A percentile compares a stretch with the other conserved stretches of the same genome.
Conservation (phyloP, 2,888 invertebrate genomes). For the Morpho achilles region DNA sequence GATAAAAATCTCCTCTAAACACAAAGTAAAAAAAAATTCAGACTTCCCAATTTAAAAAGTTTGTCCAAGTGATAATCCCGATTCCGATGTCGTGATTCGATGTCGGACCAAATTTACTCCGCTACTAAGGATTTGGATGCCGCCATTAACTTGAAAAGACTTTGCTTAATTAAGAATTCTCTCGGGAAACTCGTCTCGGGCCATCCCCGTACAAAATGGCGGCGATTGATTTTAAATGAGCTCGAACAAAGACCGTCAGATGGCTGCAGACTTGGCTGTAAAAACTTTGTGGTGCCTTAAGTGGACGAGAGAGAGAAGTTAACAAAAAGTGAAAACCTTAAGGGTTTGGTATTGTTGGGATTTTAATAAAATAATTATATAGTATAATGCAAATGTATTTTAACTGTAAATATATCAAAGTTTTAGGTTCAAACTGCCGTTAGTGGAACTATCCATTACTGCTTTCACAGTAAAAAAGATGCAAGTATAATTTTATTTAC, state of each 20-base stretch:
- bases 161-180: conserved; percentile 75
- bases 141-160: conserved; percentile 73
- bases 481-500: too few species aligned
- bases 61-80: conserved; percentile 24
- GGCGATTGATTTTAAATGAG: conserved; percentile 76
- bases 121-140: conserved; percentile 61
- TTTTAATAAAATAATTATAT: too few species aligned
- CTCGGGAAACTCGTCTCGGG: conserved; percentile 66
- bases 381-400: too few species aligned
- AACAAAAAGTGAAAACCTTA: conserved; percentile 7
- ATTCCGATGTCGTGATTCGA: conserved; percentile 40
- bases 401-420: too few species aligned
- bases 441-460: too few species aligned
- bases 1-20: too few species aligned
- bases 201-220: conserved; percentile 60
- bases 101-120: conserved; percentile 54
- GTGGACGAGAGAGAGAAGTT: conserved; percentile 31
- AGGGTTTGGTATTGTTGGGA: conserved; percentile 4
- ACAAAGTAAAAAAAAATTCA: not conserved
- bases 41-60: conserved; percentile 19
- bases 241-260: conserved; percentile 55
- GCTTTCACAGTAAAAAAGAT: not conserved
- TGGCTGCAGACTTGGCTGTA: conserved; percentile 52
- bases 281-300: conserved; percentile 50
- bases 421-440: too few species aligned